Evolutionary conservation across 2,797 vertebrate genomes (phyloP).

Genomic region (Loris lydekkerianus): DNA sequence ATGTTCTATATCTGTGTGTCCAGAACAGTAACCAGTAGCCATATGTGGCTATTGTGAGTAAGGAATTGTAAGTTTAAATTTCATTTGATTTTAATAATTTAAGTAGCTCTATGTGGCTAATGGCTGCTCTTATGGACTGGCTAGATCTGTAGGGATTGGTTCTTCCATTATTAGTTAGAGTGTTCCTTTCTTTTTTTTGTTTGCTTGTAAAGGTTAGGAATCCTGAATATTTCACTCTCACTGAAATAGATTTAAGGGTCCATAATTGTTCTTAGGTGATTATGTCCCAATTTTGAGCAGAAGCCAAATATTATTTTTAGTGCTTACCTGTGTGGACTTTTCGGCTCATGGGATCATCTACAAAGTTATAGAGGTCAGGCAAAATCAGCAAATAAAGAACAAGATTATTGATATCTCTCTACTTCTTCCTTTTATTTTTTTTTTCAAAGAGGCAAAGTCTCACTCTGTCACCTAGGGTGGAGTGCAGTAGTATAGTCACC

Average conservation of each 20-base stretch:
- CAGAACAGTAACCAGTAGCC: neutral
- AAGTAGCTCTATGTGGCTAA: neutral
- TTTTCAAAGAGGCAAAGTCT: neutral
- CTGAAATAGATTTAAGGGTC: neutral
- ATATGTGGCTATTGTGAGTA: neutral
- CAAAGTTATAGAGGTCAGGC: neutral
- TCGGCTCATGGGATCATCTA: neutral
- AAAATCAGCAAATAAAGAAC: constrained; percentile 12
- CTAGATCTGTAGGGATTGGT: neutral
- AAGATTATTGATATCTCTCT: neutral
- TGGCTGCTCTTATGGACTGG: neutral
- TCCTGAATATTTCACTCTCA: constrained; percentile 36
- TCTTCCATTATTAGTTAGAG: constrained; percentile 13
- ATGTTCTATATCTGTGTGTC: neutral
- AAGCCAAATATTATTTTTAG: constrained; percentile 24
- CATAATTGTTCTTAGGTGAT: constrained; percentile 23
- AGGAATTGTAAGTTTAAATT: constrained; percentile 37
- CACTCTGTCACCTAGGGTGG: neutral
- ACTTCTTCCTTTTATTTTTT: neutral
- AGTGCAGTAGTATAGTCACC: neutral
- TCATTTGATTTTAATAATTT: constrained; percentile 63
- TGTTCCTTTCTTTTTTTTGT: constrained; percentile 39
- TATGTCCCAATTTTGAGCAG: constrained; percentile 26
- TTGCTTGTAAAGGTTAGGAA: constrained; percentile 53
- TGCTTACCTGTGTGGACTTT: neutral